phyloP scores from a whole-genome alignment of 1,140 invertebrate genomes.

The Musca vetustissima region DNA sequence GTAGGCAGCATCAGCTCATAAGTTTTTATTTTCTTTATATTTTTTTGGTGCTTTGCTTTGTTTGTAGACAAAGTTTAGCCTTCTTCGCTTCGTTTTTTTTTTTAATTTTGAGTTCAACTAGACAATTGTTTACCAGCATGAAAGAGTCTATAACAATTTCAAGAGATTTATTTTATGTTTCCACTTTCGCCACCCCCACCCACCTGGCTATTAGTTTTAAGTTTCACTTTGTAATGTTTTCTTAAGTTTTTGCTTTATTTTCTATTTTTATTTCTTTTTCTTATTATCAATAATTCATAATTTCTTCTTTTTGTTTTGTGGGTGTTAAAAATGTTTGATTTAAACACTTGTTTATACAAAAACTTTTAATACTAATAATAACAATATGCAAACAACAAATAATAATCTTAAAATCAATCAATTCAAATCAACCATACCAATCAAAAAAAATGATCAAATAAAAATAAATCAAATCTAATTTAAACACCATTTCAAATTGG shows the following conservation, averaged over 20 bases:
- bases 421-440: conserved; percentile 2
- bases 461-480: background rate
- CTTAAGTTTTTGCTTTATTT: conserved; percentile 2
- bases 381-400: background rate
- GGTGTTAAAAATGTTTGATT: background rate
- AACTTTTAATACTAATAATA: background rate
- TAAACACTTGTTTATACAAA: background rate
- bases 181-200: no score
- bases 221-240: conserved; percentile 4
- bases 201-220: background rate
- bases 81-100: no score
- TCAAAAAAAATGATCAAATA: conserved; percentile 8
- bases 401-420: background rate
- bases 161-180: background rate
- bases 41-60: no score
- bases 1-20: no score
- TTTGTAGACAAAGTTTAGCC: no score
- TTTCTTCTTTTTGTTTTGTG: background rate
- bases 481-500: conserved; percentile 13
- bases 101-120: no score
- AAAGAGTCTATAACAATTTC: no score
- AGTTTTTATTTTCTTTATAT: no score
- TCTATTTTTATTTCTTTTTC: background rate
- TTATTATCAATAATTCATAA: background rate
- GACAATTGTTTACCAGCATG: no score